Conservation (phyloP, 2,888 invertebrate species). For the Penaeus monodon region DNA sequence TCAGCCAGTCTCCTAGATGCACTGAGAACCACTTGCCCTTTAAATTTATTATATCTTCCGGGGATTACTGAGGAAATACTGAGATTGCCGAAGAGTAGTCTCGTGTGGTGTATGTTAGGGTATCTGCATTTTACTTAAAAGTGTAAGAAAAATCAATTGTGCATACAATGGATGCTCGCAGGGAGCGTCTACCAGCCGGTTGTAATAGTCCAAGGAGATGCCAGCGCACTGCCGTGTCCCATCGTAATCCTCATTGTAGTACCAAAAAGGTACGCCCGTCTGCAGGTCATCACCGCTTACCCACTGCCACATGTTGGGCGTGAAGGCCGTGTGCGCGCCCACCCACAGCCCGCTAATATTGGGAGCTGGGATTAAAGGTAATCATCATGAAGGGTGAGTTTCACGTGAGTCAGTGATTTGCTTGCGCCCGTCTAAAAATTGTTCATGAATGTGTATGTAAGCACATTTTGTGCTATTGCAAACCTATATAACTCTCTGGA, state of each 20-base stretch:
- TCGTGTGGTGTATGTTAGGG: too few species aligned
- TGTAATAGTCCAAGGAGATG: neutral
- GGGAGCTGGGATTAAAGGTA: neutral
- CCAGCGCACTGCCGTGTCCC: neutral
- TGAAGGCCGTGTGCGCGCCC: conserved; percentile 8
- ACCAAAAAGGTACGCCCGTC: conserved; percentile 16
- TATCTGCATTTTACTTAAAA: too few species aligned
- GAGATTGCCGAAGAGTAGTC: too few species aligned
- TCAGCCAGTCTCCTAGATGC: too few species aligned
- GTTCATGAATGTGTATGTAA: neutral
- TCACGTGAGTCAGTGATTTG: too few species aligned
- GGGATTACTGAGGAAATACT: too few species aligned
- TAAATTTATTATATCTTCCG: too few species aligned
- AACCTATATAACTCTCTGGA: too few species aligned
- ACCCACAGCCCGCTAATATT: neutral
- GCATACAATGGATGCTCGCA: neutral
- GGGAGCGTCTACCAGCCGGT: conserved; percentile 8
- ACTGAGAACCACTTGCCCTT: too few species aligned
- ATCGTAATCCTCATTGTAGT: conserved; percentile 8
- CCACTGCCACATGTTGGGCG: conserved; percentile 24
- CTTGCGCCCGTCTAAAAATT: neutral
- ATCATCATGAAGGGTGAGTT: too few species aligned
- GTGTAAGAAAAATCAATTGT: neutral
- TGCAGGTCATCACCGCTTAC: neutral
- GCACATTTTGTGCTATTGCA: neutral